Evolutionary conservation across 2,888 invertebrate species (phyloP), one percentile per base, ranked within the genome.

Genomic region (Agriopis aurantiaria): DNA sequence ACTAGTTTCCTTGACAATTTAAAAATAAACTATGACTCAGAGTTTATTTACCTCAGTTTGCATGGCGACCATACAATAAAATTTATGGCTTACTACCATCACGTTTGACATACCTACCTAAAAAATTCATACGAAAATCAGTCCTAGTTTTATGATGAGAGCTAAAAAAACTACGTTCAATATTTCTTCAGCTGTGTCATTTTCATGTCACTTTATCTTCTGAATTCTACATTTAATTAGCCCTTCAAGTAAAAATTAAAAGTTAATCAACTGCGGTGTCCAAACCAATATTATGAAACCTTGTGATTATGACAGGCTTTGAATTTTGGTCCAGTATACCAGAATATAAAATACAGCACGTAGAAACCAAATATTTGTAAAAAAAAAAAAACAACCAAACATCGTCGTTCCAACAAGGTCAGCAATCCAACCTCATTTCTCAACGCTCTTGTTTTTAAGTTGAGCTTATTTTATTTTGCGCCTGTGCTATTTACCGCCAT

Each of bases 31-130:
- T 23, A 45, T 60, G 45, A 66, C 48, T 71, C 64, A 71, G n/a
- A 60, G 68, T 68, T 72, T 65, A 61, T 64, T 68, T 64, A 69
- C 69, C 51, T 74, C 45, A 33, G 63, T 72, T 75, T 75, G 17
- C 48, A 23, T 23, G 17, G 17, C 17, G 63, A 63, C 45, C 58
- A 14, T 41, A 14, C 10, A n/a, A 65, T 43, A 62, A 62, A 41
- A 52, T 10, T 48, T 2, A n/a, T 49, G 1, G 5, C 40, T n/a
- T 9, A 12, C 10, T 43, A 14, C 43, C 56, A 56, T 56, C 43
- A 56, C 17, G 2, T 56, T 56, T 40, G 10, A 53, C 12, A 40
- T 33, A 12, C 4, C 51, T 33, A 12, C 4, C 51, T 17, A 23
- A 52, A 51, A 12, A 23, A 17, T 52, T 14, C 9, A 17, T 23